A percentile compares a stretch with the other conserved stretches of the same genome.
phyloP scores from a whole-genome alignment of 1,140 invertebrate genomes.

The Anastrepha obliqua region DNA sequence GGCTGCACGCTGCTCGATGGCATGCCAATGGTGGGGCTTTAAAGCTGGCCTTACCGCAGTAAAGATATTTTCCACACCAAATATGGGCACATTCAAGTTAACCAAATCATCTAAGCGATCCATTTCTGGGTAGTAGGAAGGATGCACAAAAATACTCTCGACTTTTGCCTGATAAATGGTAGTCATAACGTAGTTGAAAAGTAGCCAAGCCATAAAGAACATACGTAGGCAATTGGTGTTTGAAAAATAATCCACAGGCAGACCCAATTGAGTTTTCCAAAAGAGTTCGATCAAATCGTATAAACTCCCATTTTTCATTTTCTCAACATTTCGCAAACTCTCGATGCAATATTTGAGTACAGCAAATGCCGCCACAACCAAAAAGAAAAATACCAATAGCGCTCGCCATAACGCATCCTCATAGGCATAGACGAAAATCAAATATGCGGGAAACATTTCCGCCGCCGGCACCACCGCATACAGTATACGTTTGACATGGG shows the following conservation, averaged over 20 bases:
- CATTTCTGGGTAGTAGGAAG: constrained; percentile 63
- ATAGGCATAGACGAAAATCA: constrained; percentile 67
- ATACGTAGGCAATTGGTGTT: constrained; percentile 63
- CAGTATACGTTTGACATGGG: constrained; percentile 60
- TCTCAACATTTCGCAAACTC: constrained; percentile 12
- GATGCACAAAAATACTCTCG: constrained; percentile 68
- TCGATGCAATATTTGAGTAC: neutral
- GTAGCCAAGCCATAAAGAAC: constrained; percentile 67
- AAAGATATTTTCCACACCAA: constrained; percentile 63
- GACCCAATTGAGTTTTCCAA: constrained; percentile 65
- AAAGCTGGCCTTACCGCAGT: constrained; percentile 61
- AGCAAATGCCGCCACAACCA: constrained; percentile 56
- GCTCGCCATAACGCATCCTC: constrained; percentile 62
- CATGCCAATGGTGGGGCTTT: constrained; percentile 58
- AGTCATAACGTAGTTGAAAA: constrained; percentile 69
- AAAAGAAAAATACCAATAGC: constrained; percentile 61
- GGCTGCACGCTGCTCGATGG: constrained; percentile 52
- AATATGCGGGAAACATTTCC: constrained; percentile 63
- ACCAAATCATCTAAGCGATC: constrained; percentile 62
- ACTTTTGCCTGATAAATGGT: constrained; percentile 70
- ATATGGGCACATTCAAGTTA: constrained; percentile 59
- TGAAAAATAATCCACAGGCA: constrained; percentile 62
- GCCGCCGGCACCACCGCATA: constrained; percentile 68
- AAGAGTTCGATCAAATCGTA: constrained; percentile 66
- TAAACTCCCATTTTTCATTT: constrained; percentile 59